Percentiles rank a stretch among this genome's conserved stretches.
Evolutionary conservation across 2,113 vertebrate species (phyloP).

Genomic region (Ptilorrhoa leucosticta): DNA sequence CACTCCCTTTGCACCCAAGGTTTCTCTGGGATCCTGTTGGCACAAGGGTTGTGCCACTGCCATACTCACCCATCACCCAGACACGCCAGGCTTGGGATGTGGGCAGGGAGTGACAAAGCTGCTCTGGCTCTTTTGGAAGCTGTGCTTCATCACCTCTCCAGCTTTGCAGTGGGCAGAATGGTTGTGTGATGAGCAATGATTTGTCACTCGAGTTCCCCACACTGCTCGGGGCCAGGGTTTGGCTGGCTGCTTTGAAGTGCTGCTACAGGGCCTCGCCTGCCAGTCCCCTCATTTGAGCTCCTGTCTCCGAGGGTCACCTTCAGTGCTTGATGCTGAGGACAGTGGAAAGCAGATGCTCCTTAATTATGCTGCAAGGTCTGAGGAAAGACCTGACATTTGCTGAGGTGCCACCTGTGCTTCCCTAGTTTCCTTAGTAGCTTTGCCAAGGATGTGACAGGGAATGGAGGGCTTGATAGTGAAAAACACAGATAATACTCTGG

Average conservation of each 20-base stretch:
- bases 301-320: not conserved
- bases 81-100: accelerated
- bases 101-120: not conserved
- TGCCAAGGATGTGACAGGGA: not conserved
- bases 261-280: not conserved
- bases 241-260: not conserved
- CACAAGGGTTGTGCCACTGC: not conserved
- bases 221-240: not conserved
- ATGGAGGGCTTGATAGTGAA: not conserved
- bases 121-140: not conserved
- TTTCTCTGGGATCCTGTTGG: not conserved
- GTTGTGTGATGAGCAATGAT: not conserved
- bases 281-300: not conserved
- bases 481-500: not conserved
- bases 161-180: not conserved
- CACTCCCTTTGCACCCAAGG: not conserved
- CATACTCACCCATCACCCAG: not conserved
- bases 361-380: not conserved
- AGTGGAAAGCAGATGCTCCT: not conserved
- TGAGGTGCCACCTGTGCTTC: not conserved
- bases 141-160: not conserved
- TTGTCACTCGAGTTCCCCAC: not conserved
- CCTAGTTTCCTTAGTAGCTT: not conserved
- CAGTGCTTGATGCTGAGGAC: not conserved
- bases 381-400: not conserved